Evolutionary conservation across 1,140 invertebrate species (phyloP).

Genomic region (Panagrolaimus sp.): DNA sequence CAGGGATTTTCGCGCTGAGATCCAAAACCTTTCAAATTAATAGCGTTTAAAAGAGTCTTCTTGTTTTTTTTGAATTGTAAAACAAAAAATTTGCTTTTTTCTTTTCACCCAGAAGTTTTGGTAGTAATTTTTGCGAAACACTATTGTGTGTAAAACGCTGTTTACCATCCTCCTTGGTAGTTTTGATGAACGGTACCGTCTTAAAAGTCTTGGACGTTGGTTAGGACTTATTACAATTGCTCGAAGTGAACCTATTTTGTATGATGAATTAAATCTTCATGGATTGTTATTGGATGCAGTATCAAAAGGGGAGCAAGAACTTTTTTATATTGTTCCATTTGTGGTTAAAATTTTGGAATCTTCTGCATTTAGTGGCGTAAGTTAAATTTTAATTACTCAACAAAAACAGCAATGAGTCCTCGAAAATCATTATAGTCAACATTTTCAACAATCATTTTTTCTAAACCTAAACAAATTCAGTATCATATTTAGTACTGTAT

Average conservation of each 20-base stretch:
- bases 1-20: no score
- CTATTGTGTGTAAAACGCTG: no score
- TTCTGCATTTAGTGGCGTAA: constrained; percentile 82
- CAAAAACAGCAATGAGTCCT: neutral
- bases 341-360: constrained; percentile 90
- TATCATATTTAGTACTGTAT: no score
- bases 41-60: no score
- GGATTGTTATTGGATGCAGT: constrained; percentile 92
- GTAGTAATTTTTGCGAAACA: no score
- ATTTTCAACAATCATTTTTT: constrained; percentile 6
- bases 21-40: no score
- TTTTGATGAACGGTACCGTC: constrained; percentile 82
- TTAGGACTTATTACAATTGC: constrained; percentile 91
- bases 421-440: neutral
- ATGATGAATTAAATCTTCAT: constrained; percentile 82
- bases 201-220: constrained; percentile 99
- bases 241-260: constrained; percentile 81
- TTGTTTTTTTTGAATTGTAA: no score
- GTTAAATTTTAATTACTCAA: constrained; percentile 59
- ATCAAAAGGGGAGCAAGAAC: constrained; percentile 90
- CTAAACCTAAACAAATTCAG: no score
- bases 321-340: constrained; percentile 96
- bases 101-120: no score
- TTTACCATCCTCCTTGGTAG: constrained; percentile 64
- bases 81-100: no score